These are phyloP conservation scores for Fragum fragum DNA, from an alignment of 2,888 invertebrate genomes.

Conservation along the genomic window DNA sequence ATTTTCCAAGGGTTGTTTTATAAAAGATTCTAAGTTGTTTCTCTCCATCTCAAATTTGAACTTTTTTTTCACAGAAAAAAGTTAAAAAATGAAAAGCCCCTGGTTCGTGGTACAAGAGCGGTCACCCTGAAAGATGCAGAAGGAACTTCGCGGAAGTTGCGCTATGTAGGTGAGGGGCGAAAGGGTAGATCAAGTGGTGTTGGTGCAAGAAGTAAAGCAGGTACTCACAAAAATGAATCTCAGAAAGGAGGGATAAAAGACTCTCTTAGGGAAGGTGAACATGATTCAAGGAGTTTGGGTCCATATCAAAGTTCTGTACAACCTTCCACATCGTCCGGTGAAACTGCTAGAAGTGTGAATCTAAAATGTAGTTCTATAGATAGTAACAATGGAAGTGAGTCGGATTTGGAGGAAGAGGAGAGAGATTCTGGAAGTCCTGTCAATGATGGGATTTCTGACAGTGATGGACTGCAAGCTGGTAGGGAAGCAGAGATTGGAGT, in stretches of 20 bases:
- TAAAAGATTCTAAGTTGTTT: too few relatives aligned
- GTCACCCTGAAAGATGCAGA: not conserved
- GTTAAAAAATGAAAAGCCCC: not conserved
- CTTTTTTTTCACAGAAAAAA: not conserved
- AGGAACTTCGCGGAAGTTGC: not conserved
- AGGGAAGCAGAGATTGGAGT: conserved; percentile 24
- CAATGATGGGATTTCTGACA: conserved; percentile 18
- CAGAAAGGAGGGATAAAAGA: not conserved
- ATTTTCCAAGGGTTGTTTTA: too few relatives aligned
- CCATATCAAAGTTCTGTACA: not conserved
- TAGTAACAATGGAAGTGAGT: conserved; percentile 28
- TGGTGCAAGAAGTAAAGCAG: not conserved
- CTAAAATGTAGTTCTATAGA: conserved; percentile 3
- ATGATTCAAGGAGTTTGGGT: not conserved
- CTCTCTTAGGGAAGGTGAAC: not conserved
- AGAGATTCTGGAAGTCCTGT: conserved; percentile 36
- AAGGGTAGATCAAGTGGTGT: not conserved
- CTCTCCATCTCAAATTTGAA: too few relatives aligned
- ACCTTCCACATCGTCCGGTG: conserved; percentile 10
- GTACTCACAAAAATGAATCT: conserved; percentile 4
- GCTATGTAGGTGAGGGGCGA: not conserved
- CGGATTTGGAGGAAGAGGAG: conserved; percentile 55
- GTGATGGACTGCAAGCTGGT: conserved; percentile 48
- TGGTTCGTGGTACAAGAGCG: conserved; percentile 41
- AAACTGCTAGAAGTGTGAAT: not conserved